phyloP scores from a whole-genome alignment of 2,113 vertebrate species.

The Laterallus jamaicensis region DNA sequence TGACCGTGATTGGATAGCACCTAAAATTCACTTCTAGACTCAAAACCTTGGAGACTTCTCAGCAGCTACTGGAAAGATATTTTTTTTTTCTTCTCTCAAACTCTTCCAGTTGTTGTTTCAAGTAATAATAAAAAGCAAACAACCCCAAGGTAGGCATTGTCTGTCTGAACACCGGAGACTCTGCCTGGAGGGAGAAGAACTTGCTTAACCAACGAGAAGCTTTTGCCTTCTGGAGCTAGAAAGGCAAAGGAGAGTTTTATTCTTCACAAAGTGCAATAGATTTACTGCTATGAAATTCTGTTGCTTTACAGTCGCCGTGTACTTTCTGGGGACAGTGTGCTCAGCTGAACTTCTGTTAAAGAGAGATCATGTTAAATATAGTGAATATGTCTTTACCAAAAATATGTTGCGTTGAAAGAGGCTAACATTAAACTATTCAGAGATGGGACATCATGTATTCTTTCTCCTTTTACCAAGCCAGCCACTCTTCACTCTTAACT shows the following conservation, averaged over 20 bases:
- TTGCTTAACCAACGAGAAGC: constrained; percentile 63
- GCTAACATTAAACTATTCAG: constrained; percentile 75
- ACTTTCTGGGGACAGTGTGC: constrained; percentile 75
- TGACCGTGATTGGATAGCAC: constrained; percentile 79
- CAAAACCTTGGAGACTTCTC: constrained; percentile 76
- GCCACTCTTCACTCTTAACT: constrained; percentile 71
- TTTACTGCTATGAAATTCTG: constrained; percentile 84
- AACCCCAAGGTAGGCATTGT: constrained; percentile 62
- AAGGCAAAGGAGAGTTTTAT: constrained; percentile 76
- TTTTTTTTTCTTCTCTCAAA: constrained; percentile 69
- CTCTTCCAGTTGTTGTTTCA: constrained; percentile 74
- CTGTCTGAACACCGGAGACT: constrained; percentile 69
- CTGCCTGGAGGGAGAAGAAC: constrained; percentile 69
- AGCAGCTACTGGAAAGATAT: constrained; percentile 79
- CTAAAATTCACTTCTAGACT: constrained; percentile 82
- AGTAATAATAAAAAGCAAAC: constrained; percentile 66
- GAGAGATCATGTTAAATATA: constrained; percentile 74
- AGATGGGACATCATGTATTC: constrained; percentile 75
- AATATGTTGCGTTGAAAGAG: constrained; percentile 75
- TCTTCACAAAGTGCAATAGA: constrained; percentile 89
- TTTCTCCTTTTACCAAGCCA: constrained; percentile 74
- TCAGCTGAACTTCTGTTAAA: constrained; percentile 74
- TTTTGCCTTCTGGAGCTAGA: constrained; percentile 71
- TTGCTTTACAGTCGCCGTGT: constrained; percentile 79
- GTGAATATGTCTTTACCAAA: constrained; percentile 82